A percentile compares a stretch with the other conserved stretches of the same genome.
phyloP scores from a whole-genome alignment of 2,888 invertebrate genomes.

The Eristalis intricaria region DNA sequence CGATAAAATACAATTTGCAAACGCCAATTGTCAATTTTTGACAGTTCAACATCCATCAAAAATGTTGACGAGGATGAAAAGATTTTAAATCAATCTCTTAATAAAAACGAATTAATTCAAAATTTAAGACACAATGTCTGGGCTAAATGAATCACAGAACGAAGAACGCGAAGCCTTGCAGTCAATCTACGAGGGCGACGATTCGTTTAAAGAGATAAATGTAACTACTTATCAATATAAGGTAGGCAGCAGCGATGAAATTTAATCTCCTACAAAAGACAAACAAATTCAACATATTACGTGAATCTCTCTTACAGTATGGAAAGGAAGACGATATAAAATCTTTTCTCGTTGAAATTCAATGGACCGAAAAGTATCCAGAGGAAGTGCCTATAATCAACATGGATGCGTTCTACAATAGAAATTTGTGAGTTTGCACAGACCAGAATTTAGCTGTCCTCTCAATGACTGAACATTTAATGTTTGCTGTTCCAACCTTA shows the following conservation, averaged over 20 bases:
- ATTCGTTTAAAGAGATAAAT: slow-evolving; percentile 90
- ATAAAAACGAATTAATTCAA: slow-evolving; percentile 17
- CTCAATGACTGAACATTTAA: not conserved
- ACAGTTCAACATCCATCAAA: not conserved
- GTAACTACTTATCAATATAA: slow-evolving; percentile 94
- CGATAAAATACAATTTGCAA: not conserved
- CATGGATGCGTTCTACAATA: slow-evolving; percentile 96
- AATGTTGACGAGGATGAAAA: slow-evolving; percentile 56
- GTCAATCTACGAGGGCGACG: slow-evolving; percentile 97
- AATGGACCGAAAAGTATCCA: slow-evolving; percentile 94
- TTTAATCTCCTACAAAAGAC: not conserved
- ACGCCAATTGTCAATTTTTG: not conserved
- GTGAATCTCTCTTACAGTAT: slow-evolving; percentile 83
- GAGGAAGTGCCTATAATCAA: slow-evolving; percentile 90
- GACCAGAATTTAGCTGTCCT: not conserved
- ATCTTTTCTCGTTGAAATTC: slow-evolving; percentile 93
- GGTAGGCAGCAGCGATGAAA: slow-evolving; percentile 82
- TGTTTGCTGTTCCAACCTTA: slow-evolving; percentile 76
- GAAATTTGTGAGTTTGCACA: slow-evolving; percentile 89
- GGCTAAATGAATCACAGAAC: slow-evolving; percentile 86
- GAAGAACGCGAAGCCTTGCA: slow-evolving; percentile 95
- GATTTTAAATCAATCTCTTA: not conserved
- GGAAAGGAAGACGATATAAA: slow-evolving; percentile 89
- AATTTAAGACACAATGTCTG: slow-evolving; percentile 81
- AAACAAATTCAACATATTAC: not conserved